These are phyloP conservation scores for Sylvietta virens DNA, from an alignment of 2,113 vertebrate genomes.

Conservation along the genomic window DNA sequence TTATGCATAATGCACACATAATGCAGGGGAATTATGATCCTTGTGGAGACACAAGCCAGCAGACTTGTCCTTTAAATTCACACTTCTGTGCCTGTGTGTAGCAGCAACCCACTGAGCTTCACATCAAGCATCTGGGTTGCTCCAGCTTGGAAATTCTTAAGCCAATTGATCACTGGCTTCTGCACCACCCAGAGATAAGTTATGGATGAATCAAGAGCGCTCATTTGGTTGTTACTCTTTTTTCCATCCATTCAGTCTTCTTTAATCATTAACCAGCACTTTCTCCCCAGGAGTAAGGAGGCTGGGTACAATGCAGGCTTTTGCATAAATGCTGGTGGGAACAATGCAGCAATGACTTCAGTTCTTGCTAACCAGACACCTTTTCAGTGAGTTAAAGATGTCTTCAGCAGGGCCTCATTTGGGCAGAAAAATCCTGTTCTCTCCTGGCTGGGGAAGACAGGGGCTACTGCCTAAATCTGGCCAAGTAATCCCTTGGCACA, in stretches of 20 bases:
- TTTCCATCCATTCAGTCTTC: background rate
- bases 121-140: background rate
- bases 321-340: background rate
- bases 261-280: constrained; percentile 13
- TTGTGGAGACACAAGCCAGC: background rate
- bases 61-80: background rate
- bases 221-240: background rate
- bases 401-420: background rate
- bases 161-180: background rate
- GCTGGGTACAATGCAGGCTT: background rate
- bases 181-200: background rate
- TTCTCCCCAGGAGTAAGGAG: background rate
- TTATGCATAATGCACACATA: constrained; percentile 45
- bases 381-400: background rate
- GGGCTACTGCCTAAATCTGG: background rate
- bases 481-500: fast-evolving
- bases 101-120: background rate
- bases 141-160: background rate
- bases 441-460: background rate
- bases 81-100: background rate
- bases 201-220: background rate
- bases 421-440: background rate
- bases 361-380: background rate
- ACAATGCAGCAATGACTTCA: background rate
- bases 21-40: constrained; percentile 9